A percentile compares a stretch with the other conserved stretches of the same genome.
These are phyloP conservation scores for Etheostoma perlongum DNA, from an alignment of 2,797 vertebrate species.

Conservation along the genomic window DNA sequence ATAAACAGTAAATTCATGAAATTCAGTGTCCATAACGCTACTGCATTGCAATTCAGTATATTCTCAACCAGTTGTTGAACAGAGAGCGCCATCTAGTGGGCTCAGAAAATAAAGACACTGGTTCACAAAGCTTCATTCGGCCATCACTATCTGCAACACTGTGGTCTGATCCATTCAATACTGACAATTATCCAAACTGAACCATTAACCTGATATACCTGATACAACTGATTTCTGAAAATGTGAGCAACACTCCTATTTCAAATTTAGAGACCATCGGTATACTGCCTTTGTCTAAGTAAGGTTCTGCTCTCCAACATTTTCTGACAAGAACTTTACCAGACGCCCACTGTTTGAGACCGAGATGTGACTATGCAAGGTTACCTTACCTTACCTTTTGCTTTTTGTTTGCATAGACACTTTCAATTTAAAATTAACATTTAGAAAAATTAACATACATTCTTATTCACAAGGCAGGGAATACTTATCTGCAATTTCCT, in stretches of 20 bases:
- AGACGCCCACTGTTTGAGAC: conserved; percentile 15
- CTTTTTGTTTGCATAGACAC: neutral
- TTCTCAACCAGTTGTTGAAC: no score
- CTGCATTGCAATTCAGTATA: no score
- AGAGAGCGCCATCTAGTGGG: no score
- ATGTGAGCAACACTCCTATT: conserved; percentile 15
- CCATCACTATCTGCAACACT: neutral
- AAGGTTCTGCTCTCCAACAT: neutral
- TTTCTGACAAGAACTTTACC: conserved; percentile 4
- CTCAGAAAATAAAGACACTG: no score
- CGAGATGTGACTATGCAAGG: neutral
- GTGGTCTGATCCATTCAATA: conserved; percentile 23
- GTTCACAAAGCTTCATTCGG: no score
- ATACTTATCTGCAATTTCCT: neutral
- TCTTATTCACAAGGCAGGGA: neutral
- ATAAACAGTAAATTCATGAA: no score
- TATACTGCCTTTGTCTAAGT: conserved; percentile 17
- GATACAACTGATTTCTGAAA: neutral
- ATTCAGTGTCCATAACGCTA: no score
- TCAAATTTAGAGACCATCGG: conserved; percentile 19
- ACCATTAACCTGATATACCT: conserved; percentile 14
- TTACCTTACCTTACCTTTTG: neutral
- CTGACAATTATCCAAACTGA: conserved; percentile 21
- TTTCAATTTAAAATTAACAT: conserved; percentile 16
- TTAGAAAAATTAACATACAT: neutral